These are phyloP conservation scores for Sminthurinus signatus DNA, from an alignment of 1,140 invertebrate species.

Conservation along the genomic window DNA sequence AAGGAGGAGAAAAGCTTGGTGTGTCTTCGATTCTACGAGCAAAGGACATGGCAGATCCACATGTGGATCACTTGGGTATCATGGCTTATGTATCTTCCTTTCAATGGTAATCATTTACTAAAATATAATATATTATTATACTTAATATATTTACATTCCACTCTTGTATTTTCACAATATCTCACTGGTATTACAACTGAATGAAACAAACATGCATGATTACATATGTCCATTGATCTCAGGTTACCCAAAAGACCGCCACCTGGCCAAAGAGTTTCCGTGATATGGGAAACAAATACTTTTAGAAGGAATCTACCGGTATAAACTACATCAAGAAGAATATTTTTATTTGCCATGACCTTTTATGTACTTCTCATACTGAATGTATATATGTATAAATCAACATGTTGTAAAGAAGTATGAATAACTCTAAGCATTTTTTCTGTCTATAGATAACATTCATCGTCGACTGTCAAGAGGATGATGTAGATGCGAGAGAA, in stretches of 20 bases:
- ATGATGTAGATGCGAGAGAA: conserved; percentile 68
- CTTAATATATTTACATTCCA: too few relatives aligned
- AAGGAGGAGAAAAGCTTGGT: conserved; percentile 60
- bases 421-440: conserved; percentile 19
- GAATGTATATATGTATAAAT: too few relatives aligned
- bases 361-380: too few relatives aligned
- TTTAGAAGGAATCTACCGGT: conserved; percentile 34
- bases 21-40: conserved; percentile 83
- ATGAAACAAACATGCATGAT: too few relatives aligned
- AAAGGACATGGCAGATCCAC: conserved; percentile 86
- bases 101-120: too few relatives aligned
- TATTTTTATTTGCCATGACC: too few relatives aligned
- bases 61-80: conserved; percentile 90
- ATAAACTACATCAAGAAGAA: background rate
- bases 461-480: conserved; percentile 66
- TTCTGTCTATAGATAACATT: conserved; percentile 61
- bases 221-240: too few relatives aligned
- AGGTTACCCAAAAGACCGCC: conserved; percentile 75
- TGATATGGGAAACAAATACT: conserved; percentile 50
- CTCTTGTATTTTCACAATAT: too few relatives aligned
- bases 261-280: conserved; percentile 67
- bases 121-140: too few relatives aligned
- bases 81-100: too few relatives aligned
- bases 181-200: too few relatives aligned
- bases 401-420: too few relatives aligned